Conservation (phyloP, 1,140 invertebrate genomes). For the Leptoteleia sp. region DNA sequence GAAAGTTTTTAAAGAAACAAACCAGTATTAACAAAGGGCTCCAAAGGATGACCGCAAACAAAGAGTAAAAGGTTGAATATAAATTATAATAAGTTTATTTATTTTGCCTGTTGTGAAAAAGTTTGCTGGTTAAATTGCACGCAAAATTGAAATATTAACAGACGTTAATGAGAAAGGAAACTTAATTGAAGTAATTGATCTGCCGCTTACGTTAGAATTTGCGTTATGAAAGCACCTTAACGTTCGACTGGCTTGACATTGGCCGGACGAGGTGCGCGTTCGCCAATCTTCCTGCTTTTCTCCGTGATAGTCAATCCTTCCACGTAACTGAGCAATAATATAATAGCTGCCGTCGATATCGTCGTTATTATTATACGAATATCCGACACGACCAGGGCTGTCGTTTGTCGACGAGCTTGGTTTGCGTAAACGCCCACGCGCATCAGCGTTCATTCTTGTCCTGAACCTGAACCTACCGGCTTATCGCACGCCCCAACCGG, state of each 20-base stretch:
- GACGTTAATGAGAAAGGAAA: too few species aligned
- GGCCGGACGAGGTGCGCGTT: not conserved
- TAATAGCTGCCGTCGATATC: constrained; percentile 48
- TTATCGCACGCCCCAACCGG: constrained; percentile 38
- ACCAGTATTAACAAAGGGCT: too few species aligned
- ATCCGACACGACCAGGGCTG: constrained; percentile 29
- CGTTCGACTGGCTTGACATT: not conserved
- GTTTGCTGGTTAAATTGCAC: too few species aligned
- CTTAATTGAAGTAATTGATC: too few species aligned
- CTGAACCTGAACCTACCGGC: constrained; percentile 53
- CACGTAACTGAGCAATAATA: constrained; percentile 55
- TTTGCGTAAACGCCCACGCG: constrained; percentile 60
- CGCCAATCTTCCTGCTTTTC: constrained; percentile 37
- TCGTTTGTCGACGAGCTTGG: constrained; percentile 53
- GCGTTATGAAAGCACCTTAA: not conserved
- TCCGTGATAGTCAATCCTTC: constrained; percentile 16
- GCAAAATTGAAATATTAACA: too few species aligned
- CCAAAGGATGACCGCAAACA: too few species aligned
- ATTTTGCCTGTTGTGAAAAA: too few species aligned
- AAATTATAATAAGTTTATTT: too few species aligned
- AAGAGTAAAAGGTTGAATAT: too few species aligned
- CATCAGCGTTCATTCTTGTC: constrained; percentile 57
- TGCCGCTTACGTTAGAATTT: not conserved
- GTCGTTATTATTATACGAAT: constrained; percentile 46
- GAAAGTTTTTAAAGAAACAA: too few species aligned